These are phyloP conservation scores for Melanotaenia boesemani DNA, from an alignment of 2,797 vertebrate genomes.

Conservation along the genomic window DNA sequence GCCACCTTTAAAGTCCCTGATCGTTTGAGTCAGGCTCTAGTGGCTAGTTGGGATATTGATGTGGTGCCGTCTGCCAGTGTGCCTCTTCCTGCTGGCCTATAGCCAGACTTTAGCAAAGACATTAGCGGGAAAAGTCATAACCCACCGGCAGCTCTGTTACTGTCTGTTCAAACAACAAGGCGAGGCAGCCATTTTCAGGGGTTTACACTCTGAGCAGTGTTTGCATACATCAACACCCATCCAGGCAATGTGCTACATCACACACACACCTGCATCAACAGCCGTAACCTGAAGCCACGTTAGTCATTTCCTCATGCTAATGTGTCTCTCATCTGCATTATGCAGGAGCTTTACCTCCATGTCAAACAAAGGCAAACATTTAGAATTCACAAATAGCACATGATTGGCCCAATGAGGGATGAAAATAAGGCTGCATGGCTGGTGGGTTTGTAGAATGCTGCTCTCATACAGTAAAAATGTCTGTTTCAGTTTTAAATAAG, in stretches of 20 bases:
- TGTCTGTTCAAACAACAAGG: conserved; percentile 54
- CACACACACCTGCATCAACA: conserved; percentile 40
- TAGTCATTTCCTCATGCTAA: conserved; percentile 59
- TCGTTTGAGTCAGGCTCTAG: conserved; percentile 73
- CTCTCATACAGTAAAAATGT: background rate
- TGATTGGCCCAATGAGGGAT: conserved; percentile 38
- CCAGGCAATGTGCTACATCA: conserved; percentile 43
- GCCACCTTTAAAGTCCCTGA: conserved; percentile 79
- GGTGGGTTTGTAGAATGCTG: conserved; percentile 3
- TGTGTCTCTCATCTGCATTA: conserved; percentile 52
- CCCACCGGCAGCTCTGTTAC: conserved; percentile 53
- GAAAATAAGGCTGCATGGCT: conserved; percentile 16
- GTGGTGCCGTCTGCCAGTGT: conserved; percentile 77
- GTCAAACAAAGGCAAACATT: conserved; percentile 68
- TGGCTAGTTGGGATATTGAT: conserved; percentile 84
- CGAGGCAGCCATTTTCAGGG: conserved; percentile 46
- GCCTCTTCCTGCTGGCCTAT: conserved; percentile 71
- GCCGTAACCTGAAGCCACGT: conserved; percentile 48
- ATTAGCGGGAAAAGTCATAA: conserved; percentile 77
- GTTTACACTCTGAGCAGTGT: conserved; percentile 46
- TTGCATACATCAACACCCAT: conserved; percentile 43
- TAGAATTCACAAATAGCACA: conserved; percentile 42
- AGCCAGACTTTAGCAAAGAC: conserved; percentile 76
- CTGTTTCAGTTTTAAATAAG: background rate
- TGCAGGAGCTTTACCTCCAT: conserved; percentile 47